Conservation (phyloP, 2,888 invertebrate species). For the Lepidocyrtoides sp. region DNA sequence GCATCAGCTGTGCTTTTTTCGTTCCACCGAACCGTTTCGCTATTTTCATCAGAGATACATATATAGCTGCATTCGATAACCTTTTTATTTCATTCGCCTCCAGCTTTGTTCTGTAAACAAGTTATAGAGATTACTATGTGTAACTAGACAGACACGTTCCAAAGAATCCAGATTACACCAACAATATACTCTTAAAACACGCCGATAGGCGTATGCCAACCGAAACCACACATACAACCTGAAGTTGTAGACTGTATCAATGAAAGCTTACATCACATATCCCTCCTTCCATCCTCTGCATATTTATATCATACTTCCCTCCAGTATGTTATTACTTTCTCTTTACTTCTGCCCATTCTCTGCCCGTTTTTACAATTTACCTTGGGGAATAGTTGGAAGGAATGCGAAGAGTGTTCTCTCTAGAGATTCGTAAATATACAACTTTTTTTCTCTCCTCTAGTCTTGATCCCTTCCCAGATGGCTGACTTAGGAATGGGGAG, state of each 20-base stretch:
- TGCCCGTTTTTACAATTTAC: conserved; percentile 58
- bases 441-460: conserved; percentile 66
- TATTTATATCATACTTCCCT: not conserved
- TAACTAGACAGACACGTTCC: not conserved
- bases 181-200: too few relatives aligned
- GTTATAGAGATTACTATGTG: not conserved
- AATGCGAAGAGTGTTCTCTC: conserved; percentile 71
- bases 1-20: conserved; percentile 54
- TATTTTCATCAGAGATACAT: too few relatives aligned
- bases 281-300: not conserved
- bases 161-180: not conserved
- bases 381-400: conserved; percentile 71
- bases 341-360: conserved; percentile 37
- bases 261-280: not conserved
- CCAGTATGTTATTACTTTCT: conserved; percentile 18
- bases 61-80: conserved; percentile 19
- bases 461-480: conserved; percentile 77
- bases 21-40: not conserved
- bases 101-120: conserved; percentile 6
- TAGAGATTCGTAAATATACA: conserved; percentile 78
- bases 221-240: conserved; percentile 5
- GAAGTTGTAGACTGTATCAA: not conserved
- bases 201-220: too few relatives aligned
- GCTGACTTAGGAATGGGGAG: conserved; percentile 68
- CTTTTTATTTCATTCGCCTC: not conserved